Evolutionary conservation across 2,797 vertebrate species (phyloP), one percentile per base, ranked within the genome.

Genomic region (Nannoperca obscura): DNA sequence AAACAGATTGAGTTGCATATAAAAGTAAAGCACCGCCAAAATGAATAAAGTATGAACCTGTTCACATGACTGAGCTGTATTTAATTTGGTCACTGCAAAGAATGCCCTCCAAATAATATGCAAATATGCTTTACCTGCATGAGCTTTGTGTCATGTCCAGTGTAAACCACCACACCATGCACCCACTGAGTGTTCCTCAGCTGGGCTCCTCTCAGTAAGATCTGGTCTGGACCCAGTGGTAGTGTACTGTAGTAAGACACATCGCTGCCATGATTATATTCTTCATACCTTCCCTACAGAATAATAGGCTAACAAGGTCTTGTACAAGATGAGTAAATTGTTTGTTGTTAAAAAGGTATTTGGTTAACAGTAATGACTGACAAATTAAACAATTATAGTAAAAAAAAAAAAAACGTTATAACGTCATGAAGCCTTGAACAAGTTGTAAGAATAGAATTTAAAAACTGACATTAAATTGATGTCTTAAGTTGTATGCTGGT

Each of bases 171-270:
- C 57, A 99, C 96, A 47, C 98, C 98, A 1, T 98, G 97, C 86
- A 99, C 94, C 98, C 98, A 99, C 87, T 99, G 98, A 1, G 98
- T 99, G 91, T 99, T 99, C 89, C 98, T 97, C 86, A 99, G 60
- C 90, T 99, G 98, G 83, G 98, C 98, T 61, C 98, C 98, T 93
- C 98, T 96, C 49, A 99, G 94, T 78, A 99, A 94, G 92, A 99
- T 97, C 94, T 99, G 98, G 93, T 99, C 98, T 61, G 98, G 97
- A 76, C 98, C 97, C 88, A 99, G 78, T 0, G 98, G 96, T 22
- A 96, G 83, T 11, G 97, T 97, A 88, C 98, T 99, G 90, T 24
- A 92, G 81, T 11, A 7, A 75, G 73, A 77, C 60, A 89, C 30
- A 80, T 7, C 27, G 46, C 12, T 22, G 12, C 3, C 36, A 61